These are phyloP conservation scores for Synanceia verrucosa DNA, from an alignment of 2,797 vertebrate species.

Conservation along the genomic window DNA sequence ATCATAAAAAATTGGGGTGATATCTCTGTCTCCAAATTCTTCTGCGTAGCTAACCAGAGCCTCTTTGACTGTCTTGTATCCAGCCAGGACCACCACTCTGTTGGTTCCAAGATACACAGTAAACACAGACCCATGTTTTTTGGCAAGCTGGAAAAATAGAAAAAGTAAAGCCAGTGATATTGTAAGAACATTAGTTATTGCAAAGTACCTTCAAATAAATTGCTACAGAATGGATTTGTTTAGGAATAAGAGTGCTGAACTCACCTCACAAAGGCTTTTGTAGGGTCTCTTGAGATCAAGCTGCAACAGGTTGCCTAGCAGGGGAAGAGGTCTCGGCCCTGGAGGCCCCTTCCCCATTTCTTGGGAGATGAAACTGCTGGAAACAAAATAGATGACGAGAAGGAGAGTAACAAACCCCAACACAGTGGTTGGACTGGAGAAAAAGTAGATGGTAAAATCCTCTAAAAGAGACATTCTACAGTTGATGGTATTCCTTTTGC, in stretches of 20 bases:
- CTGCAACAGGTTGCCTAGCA: constrained; percentile 76
- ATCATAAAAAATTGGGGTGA: constrained; percentile 55
- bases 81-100: constrained; percentile 77
- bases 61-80: constrained; percentile 75
- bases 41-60: constrained; percentile 73
- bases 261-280: constrained; percentile 64
- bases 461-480: constrained; percentile 34
- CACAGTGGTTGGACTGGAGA: constrained; percentile 17
- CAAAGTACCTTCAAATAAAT: background rate
- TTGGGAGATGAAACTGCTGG: background rate
- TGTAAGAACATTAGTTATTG: background rate
- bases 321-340: constrained; percentile 67
- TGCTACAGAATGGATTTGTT: background rate
- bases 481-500: background rate
- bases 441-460: constrained; percentile 3
- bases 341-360: constrained; percentile 47
- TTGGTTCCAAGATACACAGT: constrained; percentile 68
- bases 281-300: constrained; percentile 71
- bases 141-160: constrained; percentile 64
- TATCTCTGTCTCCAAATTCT: constrained; percentile 73
- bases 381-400: constrained; percentile 27
- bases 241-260: background rate
- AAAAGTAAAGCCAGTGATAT: background rate
- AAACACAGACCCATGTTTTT: constrained; percentile 75
- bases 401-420: constrained; percentile 43